A percentile compares a stretch with the other conserved stretches of the same genome.
These are phyloP conservation scores for Peromyscus maniculatus DNA, from an alignment of 2,113 vertebrate genomes.

Conservation along the genomic window DNA sequence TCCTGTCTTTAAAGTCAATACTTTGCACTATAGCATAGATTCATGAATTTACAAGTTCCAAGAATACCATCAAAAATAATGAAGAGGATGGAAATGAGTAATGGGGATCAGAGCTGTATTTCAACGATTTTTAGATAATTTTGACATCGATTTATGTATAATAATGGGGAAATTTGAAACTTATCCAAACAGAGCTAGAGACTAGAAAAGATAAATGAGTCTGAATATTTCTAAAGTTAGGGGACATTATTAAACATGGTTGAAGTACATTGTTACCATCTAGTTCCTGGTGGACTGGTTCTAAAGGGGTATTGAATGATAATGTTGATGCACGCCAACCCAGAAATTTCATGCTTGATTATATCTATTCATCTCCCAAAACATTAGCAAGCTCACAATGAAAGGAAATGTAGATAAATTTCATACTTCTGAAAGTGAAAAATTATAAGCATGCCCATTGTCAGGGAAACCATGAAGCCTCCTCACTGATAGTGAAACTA, in stretches of 20 bases:
- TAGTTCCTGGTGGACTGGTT: not conserved
- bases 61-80: constrained; percentile 50
- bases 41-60: constrained; percentile 41
- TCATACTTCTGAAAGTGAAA: not conserved
- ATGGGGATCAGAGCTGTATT: not conserved
- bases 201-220: constrained; percentile 44
- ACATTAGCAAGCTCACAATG: constrained; percentile 14
- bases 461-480: not conserved
- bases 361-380: constrained; percentile 10
- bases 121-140: constrained; percentile 41
- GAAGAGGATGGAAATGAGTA: constrained; percentile 5
- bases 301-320: not conserved
- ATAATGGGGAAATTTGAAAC: constrained; percentile 23
- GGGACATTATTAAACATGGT: constrained; percentile 5
- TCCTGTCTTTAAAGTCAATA: not conserved
- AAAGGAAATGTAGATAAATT: constrained; percentile 20
- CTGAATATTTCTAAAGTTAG: constrained; percentile 20
- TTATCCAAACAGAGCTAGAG: not conserved
- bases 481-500: not conserved
- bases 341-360: not conserved
- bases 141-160: not conserved
- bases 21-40: not conserved
- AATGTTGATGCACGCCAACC: not conserved
- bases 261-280: not conserved
- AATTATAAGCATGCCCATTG: not conserved